Conservation (phyloP, 2,113 vertebrate genomes). For the Pseudolaguvia tuberculata region DNA sequence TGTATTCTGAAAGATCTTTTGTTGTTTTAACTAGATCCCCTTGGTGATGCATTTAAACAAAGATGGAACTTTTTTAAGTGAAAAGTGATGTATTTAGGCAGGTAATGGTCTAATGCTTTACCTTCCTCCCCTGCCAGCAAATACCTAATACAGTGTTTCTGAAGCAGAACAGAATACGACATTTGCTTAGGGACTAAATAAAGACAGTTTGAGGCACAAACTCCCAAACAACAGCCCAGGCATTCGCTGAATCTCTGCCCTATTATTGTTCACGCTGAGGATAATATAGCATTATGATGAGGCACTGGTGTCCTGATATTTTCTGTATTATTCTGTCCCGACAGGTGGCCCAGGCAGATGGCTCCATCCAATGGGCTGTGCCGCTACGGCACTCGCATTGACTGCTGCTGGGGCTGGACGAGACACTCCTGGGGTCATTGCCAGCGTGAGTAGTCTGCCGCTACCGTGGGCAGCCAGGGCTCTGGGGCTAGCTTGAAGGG, state of each 20-base stretch:
- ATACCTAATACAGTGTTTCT: too few species aligned
- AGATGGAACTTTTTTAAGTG: neutral
- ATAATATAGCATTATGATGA: neutral
- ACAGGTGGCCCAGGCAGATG: slow-evolving; percentile 91
- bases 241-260: too few species aligned
- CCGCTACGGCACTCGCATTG: slow-evolving; percentile 83
- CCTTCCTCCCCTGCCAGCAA: too few species aligned
- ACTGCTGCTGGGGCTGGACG: slow-evolving; percentile 98
- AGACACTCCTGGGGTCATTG: slow-evolving; percentile 88
- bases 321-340: slow-evolving; percentile 49
- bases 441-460: slow-evolving; percentile 84
- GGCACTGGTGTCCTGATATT: slow-evolving; percentile 34
- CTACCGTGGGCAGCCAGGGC: slow-evolving; percentile 54
- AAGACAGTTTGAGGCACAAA: too few species aligned
- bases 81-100: too few species aligned
- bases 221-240: too few species aligned
- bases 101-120: too few species aligned
- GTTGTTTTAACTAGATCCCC: neutral
- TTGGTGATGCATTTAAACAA: neutral
- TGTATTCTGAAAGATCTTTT: neutral
- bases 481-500: slow-evolving; percentile 53
- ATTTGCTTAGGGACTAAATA: too few species aligned
- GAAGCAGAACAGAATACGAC: too few species aligned
- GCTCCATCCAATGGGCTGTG: slow-evolving; percentile 82
- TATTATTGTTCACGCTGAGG: neutral